Percentiles rank a stretch among this genome's conserved stretches.
These are phyloP conservation scores for Hyposoter dolosus DNA, from an alignment of 2,888 invertebrate genomes.

Conservation along the genomic window DNA sequence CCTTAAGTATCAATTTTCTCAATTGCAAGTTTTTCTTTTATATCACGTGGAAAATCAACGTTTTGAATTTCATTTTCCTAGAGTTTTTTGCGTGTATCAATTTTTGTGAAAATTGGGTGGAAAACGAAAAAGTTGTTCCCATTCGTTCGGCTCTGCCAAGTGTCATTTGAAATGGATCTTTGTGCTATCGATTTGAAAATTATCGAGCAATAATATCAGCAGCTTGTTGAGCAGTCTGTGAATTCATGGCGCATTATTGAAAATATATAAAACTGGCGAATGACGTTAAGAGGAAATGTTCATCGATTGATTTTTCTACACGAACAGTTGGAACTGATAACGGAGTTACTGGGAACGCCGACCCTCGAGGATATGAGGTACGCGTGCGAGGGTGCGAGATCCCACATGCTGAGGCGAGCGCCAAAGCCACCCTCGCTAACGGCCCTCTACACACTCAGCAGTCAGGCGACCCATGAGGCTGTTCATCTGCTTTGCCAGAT, in stretches of 20 bases:
- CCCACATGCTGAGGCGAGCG: slow-evolving; percentile 95
- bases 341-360: slow-evolving; percentile 98
- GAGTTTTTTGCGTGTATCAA: too few relatives aligned
- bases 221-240: too few relatives aligned
- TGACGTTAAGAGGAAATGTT: slow-evolving; percentile 16
- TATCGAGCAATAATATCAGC: too few relatives aligned
- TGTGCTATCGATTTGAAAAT: too few relatives aligned
- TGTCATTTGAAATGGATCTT: too few relatives aligned
- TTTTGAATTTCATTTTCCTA: too few relatives aligned
- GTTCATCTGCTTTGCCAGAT: slow-evolving; percentile 98
- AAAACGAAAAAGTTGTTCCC: too few relatives aligned
- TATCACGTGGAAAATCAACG: too few relatives aligned
- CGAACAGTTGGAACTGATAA: slow-evolving; percentile 96
- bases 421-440: slow-evolving; percentile 95
- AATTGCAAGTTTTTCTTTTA: too few relatives aligned
- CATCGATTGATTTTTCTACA: slow-evolving; percentile 68
- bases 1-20: too few relatives aligned
- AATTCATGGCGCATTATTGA: not conserved
- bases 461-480: slow-evolving; percentile 98
- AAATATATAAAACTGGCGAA: not conserved
- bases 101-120: too few relatives aligned
- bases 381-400: slow-evolving; percentile 97
- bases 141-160: too few relatives aligned
- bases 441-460: slow-evolving; percentile 95
- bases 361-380: slow-evolving; percentile 97